Conservation (phyloP, 2,797 vertebrate genomes). For the Toxotes lorentzi region DNA sequence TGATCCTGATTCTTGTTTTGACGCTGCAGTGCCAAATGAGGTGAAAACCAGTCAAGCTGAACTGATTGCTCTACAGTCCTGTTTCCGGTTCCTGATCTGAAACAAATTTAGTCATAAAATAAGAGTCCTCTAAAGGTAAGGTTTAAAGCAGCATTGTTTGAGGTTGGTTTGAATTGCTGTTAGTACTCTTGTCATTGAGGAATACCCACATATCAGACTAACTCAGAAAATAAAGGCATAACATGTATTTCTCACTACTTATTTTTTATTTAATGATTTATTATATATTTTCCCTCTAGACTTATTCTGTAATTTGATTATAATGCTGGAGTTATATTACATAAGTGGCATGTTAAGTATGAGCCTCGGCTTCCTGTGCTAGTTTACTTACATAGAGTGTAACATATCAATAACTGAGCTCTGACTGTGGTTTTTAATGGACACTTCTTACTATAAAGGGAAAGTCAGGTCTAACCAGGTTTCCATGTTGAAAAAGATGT, state of each 20-base stretch:
- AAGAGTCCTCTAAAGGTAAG: not conserved
- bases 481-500: not conserved
- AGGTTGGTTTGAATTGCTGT: not conserved
- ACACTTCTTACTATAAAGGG: not conserved
- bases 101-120: conserved; percentile 6
- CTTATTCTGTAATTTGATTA: not conserved
- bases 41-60: not conserved
- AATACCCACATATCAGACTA: not conserved
- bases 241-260: not conserved
- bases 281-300: not conserved
- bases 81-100: conserved; percentile 6
- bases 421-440: not conserved
- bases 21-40: conserved; percentile 44
- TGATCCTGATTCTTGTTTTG: conserved; percentile 60
- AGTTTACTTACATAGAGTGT: not conserved
- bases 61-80: not conserved
- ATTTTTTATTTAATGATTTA: not conserved
- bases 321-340: not conserved
- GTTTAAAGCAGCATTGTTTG: not conserved
- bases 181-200: not conserved
- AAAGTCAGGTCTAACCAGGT: not conserved
- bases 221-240: not conserved
- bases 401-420: not conserved
- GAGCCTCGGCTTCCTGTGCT: not conserved
- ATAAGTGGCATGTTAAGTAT: not conserved